A percentile compares a stretch with the other conserved stretches of the same genome.
Evolutionary conservation across 2,113 vertebrate genomes (phyloP).

Genomic region (Actenoides hombroni): DNA sequence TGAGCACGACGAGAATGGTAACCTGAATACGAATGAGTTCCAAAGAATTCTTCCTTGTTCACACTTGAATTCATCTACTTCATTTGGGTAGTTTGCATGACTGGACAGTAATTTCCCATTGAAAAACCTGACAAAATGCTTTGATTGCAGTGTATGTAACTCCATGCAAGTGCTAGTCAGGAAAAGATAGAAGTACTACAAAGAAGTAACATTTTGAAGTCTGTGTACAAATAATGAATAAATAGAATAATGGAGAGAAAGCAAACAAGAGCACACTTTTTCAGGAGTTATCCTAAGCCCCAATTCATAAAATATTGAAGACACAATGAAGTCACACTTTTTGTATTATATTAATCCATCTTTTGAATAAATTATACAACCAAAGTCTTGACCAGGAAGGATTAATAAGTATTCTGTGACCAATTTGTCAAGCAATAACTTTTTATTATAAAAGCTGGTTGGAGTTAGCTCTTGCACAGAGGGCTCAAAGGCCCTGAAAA

Average conservation of each 20-base stretch:
- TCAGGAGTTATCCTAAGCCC: not conserved
- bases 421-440: not conserved
- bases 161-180: not conserved
- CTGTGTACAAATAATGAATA: not conserved
- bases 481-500: not conserved
- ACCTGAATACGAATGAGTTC: slow-evolving; percentile 40
- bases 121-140: slow-evolving; percentile 44
- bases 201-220: not conserved
- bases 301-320: not conserved
- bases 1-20: slow-evolving; percentile 48
- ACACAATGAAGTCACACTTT: not conserved
- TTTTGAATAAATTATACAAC: not conserved
- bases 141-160: slow-evolving; percentile 10
- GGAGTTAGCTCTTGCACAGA: not conserved
- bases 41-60: slow-evolving; percentile 45
- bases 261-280: not conserved
- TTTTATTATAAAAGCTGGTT: not conserved
- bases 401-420: not conserved
- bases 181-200: not conserved
- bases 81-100: slow-evolving; percentile 70
- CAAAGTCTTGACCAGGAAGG: not conserved
- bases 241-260: not conserved
- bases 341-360: not conserved
- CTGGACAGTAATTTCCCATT: slow-evolving; percentile 66
- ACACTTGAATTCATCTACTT: slow-evolving; percentile 60